These are phyloP conservation scores for Gavialis gangeticus DNA, from an alignment of 2,113 vertebrate species.

Conservation along the genomic window DNA sequence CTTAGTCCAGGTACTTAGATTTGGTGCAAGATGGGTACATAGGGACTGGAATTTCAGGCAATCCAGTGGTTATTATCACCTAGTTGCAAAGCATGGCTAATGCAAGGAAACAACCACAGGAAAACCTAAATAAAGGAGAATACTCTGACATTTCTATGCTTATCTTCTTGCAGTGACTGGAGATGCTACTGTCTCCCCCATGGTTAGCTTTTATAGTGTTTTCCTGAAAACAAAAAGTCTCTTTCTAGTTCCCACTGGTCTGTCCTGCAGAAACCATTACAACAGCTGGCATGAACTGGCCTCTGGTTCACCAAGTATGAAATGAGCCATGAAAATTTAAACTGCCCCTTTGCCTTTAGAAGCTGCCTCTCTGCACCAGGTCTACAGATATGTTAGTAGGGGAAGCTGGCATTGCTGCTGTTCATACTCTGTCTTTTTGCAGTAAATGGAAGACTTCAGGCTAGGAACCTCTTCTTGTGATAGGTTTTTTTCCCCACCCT, in stretches of 20 bases:
- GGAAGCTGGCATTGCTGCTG: not conserved
- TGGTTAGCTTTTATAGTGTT: not conserved
- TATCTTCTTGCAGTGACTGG: not conserved
- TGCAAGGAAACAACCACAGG: not conserved
- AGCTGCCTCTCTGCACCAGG: not conserved
- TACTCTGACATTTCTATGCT: not conserved
- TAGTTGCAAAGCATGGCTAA: not conserved
- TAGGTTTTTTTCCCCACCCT: not conserved
- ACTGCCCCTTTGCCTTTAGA: not conserved
- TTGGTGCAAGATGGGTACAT: not conserved
- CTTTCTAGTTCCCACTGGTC: not conserved
- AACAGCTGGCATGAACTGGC: not conserved
- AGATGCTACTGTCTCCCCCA: not conserved
- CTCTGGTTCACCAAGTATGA: not conserved
- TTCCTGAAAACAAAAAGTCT: not conserved
- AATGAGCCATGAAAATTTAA: not conserved
- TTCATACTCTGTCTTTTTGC: not conserved
- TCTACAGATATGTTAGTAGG: not conserved
- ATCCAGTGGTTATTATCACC: not conserved
- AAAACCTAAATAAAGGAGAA: not conserved
- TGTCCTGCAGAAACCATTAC: not conserved
- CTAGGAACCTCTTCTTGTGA: not conserved
- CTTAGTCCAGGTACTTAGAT: not conserved
- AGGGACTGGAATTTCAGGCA: not conserved
- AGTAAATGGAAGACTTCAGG: not conserved